Base-by-base conservation (phyloP, 1,140 invertebrate genomes). In the Helicorthomorpha holstii region DNA sequence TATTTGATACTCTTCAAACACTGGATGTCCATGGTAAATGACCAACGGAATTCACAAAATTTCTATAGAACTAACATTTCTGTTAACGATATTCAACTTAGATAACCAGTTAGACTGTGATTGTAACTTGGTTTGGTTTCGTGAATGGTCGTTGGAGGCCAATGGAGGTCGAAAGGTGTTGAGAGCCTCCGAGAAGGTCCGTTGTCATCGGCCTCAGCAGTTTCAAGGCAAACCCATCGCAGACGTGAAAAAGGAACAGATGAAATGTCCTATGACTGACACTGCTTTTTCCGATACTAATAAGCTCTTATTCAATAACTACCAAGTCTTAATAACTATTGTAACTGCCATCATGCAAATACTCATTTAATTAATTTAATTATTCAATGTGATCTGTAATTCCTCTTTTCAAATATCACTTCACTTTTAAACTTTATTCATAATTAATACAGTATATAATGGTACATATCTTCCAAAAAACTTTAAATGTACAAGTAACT, bases 41-140 rank as follows among this genome's bases (percentile, higher is more conserved):
- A 7, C 29, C 7, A 7, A 7, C 16, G 29, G 7, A 34, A 7
- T 16, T 7, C 7, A 7, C 29, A 7, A 34, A 34, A 34, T 34
- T 7, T 34, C 29, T n/a, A n/a, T n/a, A n/a, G n/a, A 34, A 34
- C 16, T 34, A 7, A 34, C 16, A 34, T 34, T 16, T 34, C 16
- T 34, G 7, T 34, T 34, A 7, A 7, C 16, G 7, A 51, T 55
- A 45, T 48, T 54, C 54, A 59, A 65, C 63, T 41, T 64, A 91
- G 88, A 88, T 70, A 93, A 93, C 67, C 86, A 85, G 1, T 65
- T 93, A 56, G 71, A 81, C 41, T 93, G 88, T 63, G 81, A 85
- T 57, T 93, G 88, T 62, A 81, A 89, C 56, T 69, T 93, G 44
- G 75, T 78, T 45, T 93, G 88, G 88, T 85, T 89, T 64, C 75